phyloP scores from a whole-genome alignment of 2,888 invertebrate genomes.

The Heliconius charithonia region DNA sequence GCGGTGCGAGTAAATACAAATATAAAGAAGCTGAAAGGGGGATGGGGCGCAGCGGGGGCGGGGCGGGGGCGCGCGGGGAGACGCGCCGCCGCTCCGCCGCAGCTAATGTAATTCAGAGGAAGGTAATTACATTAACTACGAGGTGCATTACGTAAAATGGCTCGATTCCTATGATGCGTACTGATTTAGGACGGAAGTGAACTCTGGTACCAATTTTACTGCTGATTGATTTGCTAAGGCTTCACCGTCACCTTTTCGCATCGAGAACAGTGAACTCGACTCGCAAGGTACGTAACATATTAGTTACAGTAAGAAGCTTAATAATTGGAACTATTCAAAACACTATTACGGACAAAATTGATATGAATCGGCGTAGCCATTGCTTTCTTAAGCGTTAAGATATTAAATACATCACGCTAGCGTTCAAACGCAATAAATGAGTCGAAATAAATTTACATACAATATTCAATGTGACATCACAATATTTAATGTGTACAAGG shows the following conservation, averaged over 20 bases:
- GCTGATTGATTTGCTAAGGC: conserved; percentile 82
- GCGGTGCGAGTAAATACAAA: conserved; percentile 72
- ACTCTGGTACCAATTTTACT: conserved; percentile 83
- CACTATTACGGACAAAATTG: conserved; percentile 82
- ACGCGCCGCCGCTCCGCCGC: conserved; percentile 54
- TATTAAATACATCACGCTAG: conserved; percentile 77
- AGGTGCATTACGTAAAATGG: conserved; percentile 83
- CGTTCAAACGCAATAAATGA: conserved; percentile 68
- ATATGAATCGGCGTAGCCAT: conserved; percentile 82
- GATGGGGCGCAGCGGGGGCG: conserved; percentile 46
- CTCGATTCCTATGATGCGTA: conserved; percentile 83
- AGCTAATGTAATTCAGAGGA: conserved; percentile 78
- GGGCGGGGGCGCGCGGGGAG: conserved; percentile 52
- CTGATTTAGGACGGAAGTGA: conserved; percentile 84
- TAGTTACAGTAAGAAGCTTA: conserved; percentile 79
- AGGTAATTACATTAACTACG: conserved; percentile 78
- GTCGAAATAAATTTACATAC: conserved; percentile 61
- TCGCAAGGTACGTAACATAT: conserved; percentile 65
- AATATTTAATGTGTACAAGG: conserved; percentile 43
- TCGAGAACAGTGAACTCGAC: conserved; percentile 69
- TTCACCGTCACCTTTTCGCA: conserved; percentile 73
- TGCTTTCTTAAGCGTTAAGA: conserved; percentile 76
- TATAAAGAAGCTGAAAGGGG: conserved; percentile 66
- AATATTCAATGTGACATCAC: conserved; percentile 55
- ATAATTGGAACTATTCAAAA: conserved; percentile 79